Conservation (phyloP, 2,888 invertebrate genomes). For the Itoplectis maculator region DNA sequence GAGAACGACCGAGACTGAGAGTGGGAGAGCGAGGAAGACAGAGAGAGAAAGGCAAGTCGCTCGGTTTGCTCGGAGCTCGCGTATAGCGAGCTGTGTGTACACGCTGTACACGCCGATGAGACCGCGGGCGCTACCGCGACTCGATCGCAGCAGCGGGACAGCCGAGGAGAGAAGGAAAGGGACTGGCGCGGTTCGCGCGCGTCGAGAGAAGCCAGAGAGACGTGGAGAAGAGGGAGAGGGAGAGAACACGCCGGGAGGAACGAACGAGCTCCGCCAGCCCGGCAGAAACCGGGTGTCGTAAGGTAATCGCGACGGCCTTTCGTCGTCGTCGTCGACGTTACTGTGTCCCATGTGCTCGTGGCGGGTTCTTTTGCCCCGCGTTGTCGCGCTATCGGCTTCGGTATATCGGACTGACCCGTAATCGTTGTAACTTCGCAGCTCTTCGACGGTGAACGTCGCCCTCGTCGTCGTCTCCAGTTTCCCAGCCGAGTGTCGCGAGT, state of each 20-base stretch:
- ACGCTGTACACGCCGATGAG: too few relatives aligned
- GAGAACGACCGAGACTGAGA: slow-evolving; percentile 37
- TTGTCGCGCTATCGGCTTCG: neutral
- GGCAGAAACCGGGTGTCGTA: slow-evolving; percentile 72
- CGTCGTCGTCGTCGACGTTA: neutral
- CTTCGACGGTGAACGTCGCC: neutral
- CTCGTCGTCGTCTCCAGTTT: slow-evolving; percentile 6
- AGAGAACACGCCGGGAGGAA: slow-evolving; percentile 50
- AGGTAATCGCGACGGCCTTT: slow-evolving; percentile 73
- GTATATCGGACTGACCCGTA: neutral
- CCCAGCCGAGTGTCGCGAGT: neutral
- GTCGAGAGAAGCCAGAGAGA: neutral
- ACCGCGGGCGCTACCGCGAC: neutral
- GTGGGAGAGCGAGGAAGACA: slow-evolving; percentile 45
- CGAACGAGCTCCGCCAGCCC: slow-evolving; percentile 65
- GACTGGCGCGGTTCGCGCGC: slow-evolving; percentile 4
- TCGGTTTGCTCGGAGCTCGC: neutral
- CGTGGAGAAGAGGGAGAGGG: slow-evolving; percentile 36
- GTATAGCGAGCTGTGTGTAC: too few relatives aligned
- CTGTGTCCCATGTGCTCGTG: slow-evolving; percentile 57
- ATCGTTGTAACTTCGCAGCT: neutral
- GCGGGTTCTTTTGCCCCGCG: slow-evolving; percentile 13
- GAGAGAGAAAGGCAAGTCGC: slow-evolving; percentile 12
- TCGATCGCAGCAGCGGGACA: neutral
- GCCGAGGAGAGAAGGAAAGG: slow-evolving; percentile 6